A percentile compares a stretch with the other conserved stretches of the same genome.
These are phyloP conservation scores for Drosophila pectinifera DNA, from an alignment of 1,140 invertebrate species.

Conservation along the genomic window DNA sequence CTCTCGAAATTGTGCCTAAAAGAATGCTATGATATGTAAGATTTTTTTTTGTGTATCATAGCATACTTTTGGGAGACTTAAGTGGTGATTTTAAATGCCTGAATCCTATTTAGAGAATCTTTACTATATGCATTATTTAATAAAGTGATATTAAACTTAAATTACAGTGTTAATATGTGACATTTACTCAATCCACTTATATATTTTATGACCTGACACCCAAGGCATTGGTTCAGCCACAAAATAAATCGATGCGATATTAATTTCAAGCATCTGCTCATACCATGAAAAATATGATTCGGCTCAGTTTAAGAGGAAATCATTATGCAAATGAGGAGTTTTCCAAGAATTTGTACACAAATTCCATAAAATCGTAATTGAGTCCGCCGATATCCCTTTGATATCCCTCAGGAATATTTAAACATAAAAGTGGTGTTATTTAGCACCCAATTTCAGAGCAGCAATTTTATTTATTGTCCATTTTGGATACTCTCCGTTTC, in stretches of 20 bases:
- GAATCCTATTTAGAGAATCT: too few species aligned
- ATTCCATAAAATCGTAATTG: background rate
- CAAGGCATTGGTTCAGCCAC: too few species aligned
- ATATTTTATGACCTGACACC: too few species aligned
- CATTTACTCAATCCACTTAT: too few species aligned
- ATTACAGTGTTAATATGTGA: too few species aligned
- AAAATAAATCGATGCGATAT: background rate
- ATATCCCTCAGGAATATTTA: constrained; percentile 13
- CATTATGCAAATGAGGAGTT: background rate
- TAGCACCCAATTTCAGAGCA: constrained; percentile 29
- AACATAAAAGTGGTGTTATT: constrained; percentile 32
- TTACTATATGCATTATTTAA: too few species aligned
- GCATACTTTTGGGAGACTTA: too few species aligned
- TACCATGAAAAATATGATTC: background rate
- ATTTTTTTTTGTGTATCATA: too few species aligned
- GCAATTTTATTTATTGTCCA: constrained; percentile 60
- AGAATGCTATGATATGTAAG: too few species aligned
- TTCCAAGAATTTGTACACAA: background rate
- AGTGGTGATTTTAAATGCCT: too few species aligned
- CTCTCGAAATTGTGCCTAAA: too few species aligned
- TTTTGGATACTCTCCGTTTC: constrained; percentile 30
- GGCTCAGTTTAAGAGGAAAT: background rate
- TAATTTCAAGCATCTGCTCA: background rate
- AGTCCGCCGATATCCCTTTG: constrained; percentile 6
- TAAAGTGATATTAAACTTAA: too few species aligned